Evolutionary conservation across 35 echinoderm and acorn worm species (phyloP).

Genomic region (Diadema setosum): DNA sequence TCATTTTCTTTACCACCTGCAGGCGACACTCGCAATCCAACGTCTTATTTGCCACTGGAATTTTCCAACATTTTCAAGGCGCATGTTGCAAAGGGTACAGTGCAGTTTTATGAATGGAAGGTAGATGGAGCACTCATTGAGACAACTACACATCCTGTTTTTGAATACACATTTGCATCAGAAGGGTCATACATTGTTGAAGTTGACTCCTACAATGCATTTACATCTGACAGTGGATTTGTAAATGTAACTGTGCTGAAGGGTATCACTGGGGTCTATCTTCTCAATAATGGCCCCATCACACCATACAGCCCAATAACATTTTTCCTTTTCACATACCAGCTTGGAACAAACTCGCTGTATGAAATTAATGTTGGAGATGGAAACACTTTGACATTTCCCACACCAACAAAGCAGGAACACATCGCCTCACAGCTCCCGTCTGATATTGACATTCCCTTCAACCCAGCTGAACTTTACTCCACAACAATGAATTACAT

Average conservation of each 20-base stretch:
- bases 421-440: conserved; percentile 26
- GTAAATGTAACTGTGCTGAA: background rate
- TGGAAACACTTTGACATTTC: background rate
- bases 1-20: background rate
- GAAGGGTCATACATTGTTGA: background rate
- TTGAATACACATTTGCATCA: background rate
- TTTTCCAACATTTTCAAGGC: background rate
- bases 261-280: conserved; percentile 55
- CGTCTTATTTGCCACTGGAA: background rate
- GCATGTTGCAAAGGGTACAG: background rate
- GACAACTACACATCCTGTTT: background rate
- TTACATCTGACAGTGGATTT: background rate
- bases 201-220: background rate
- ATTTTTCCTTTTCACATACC: conserved; percentile 62
- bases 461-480: conserved; percentile 50
- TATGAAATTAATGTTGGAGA: conserved; percentile 65
- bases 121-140: background rate
- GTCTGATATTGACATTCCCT: conserved; percentile 43
- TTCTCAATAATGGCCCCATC: conserved; percentile 78
- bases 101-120: background rate
- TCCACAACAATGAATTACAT: conserved; percentile 25
- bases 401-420: background rate
- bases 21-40: background rate
- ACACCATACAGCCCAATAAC: conserved; percentile 21
- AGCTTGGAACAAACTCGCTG: conserved; percentile 30